phyloP scores from a whole-genome alignment of 1,140 invertebrate genomes.

The Ostrea denselamellosa region DNA sequence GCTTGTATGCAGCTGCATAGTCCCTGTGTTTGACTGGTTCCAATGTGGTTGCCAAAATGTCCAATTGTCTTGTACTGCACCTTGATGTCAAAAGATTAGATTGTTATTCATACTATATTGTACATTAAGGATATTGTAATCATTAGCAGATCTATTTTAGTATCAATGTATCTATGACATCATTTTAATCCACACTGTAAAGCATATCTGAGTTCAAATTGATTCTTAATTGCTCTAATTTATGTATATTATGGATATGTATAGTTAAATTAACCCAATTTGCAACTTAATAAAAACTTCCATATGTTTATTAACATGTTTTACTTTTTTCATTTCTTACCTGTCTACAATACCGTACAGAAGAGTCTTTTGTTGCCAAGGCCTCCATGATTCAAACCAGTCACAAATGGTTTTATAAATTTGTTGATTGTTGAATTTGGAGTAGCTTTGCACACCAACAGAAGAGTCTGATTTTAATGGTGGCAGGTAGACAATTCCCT shows the following conservation, averaged over 20 bases:
- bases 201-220: too few relatives aligned
- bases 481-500: slow-evolving; percentile 67
- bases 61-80: slow-evolving; percentile 68
- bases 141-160: too few relatives aligned
- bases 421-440: slow-evolving; percentile 71
- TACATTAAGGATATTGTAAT: too few relatives aligned
- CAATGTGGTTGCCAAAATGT: slow-evolving; percentile 72
- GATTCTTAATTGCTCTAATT: too few relatives aligned
- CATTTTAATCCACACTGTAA: too few relatives aligned
- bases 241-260: too few relatives aligned
- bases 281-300: too few relatives aligned
- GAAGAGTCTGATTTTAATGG: slow-evolving; percentile 55
- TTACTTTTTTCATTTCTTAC: slow-evolving; percentile 50
- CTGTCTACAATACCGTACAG: slow-evolving; percentile 73
- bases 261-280: too few relatives aligned
- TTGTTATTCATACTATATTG: not conserved
- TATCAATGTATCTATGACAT: too few relatives aligned
- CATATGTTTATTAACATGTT: too few relatives aligned
- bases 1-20: slow-evolving; percentile 63
- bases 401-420: slow-evolving; percentile 72
- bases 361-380: slow-evolving; percentile 74
- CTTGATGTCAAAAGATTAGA: slow-evolving; percentile 44
- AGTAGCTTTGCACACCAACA: slow-evolving; percentile 56
- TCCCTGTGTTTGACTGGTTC: slow-evolving; percentile 75
- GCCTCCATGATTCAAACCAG: slow-evolving; percentile 73